Conservation (phyloP, 2,797 vertebrate species). For the Benthosema pterotum region DNA sequence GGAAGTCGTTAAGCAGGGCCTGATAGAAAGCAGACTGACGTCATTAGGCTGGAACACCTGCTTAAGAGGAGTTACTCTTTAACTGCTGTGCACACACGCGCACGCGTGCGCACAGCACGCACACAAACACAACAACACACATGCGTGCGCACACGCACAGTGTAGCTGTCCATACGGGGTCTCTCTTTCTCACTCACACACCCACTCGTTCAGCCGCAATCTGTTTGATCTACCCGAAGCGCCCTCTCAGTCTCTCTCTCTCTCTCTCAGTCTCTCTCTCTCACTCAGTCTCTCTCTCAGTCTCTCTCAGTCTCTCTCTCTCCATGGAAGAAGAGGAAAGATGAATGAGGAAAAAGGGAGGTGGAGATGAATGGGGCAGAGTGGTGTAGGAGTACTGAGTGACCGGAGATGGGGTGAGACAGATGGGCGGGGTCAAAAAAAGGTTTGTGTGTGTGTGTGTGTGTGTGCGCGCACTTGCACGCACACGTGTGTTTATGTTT, state of each 20-base stretch:
- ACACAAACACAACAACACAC: conserved; percentile 8
- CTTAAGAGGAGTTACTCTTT: conserved; percentile 75
- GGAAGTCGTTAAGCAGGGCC: conserved; percentile 69
- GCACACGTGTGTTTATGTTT: too few relatives aligned
- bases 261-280: conserved; percentile 19
- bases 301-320: conserved; percentile 1
- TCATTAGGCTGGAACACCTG: conserved; percentile 78
- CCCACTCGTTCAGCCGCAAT: background rate
- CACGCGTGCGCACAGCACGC: conserved; percentile 2
- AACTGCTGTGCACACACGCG: conserved; percentile 67
- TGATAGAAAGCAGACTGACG: conserved; percentile 73
- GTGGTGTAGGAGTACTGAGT: conserved; percentile 39
- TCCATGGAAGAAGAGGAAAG: conserved; percentile 53
- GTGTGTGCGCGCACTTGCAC: conserved; percentile 24
- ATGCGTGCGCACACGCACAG: conserved; percentile 35
- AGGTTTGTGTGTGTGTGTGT: conserved; percentile 18
- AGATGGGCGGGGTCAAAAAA: conserved; percentile 51
- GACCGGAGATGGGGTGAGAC: conserved; percentile 48
- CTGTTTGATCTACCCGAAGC: conserved; percentile 82
- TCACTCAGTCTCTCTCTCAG: background rate
- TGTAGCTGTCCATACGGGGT: too few relatives aligned
- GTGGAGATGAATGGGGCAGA: conserved; percentile 52
- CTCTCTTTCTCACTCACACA: conserved; percentile 14
- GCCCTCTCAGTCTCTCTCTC: conserved; percentile 43
- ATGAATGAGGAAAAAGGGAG: conserved; percentile 63